Base-by-base conservation (phyloP, 2,113 vertebrate species). In the Rostratula benghalensis region DNA sequence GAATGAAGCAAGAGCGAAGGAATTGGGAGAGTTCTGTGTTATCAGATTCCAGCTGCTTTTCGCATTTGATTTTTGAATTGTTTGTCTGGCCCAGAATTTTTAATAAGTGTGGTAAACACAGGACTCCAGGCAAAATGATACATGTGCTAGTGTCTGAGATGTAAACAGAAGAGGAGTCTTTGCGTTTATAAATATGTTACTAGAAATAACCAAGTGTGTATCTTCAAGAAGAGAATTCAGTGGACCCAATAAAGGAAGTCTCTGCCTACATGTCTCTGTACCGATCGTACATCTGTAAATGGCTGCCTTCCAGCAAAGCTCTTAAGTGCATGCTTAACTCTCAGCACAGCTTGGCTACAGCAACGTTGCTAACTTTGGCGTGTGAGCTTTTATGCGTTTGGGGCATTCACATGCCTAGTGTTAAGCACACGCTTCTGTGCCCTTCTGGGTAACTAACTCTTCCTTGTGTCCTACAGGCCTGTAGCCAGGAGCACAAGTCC, bases 291-390 rank as follows among this genome's bases (percentile, higher is more conserved):
- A 57, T 95, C 88, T 93, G 63, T 81, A 90, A 92, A 39, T 96
- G 90, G 95, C 94, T 90, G 73, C 24, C 43, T 3, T 95, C 94
- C 92, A 96, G 89, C 83, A 92, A 87, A 94, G 92, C 90, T 90
- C 94, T 97, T 84, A 93, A 95, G 76, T 83, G 83, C 67, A 46
- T 83, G 94, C 93, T 96, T 83, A 95, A 82, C 94, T 84, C 95
- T 74, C 57, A 89, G 84, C 87, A 60, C 69, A 70, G 77, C 93
- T 93, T 94, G 91, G 91, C 95, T 84, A 3, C 46, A 56, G 89
- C 56, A 9, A 0, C 14, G 93, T 84, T 96, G 91, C 85, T 93
- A 93, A 94, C 95, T 96, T 94, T 92, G 95, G 90, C 88, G 25
- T 89, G 92, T 56, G 54, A 91, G 83, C 80, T 61, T 78, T 86